Percentiles rank a stretch among this genome's conserved stretches.
phyloP scores from a whole-genome alignment of 2,113 vertebrate species.

The Mastomys coucha region DNA sequence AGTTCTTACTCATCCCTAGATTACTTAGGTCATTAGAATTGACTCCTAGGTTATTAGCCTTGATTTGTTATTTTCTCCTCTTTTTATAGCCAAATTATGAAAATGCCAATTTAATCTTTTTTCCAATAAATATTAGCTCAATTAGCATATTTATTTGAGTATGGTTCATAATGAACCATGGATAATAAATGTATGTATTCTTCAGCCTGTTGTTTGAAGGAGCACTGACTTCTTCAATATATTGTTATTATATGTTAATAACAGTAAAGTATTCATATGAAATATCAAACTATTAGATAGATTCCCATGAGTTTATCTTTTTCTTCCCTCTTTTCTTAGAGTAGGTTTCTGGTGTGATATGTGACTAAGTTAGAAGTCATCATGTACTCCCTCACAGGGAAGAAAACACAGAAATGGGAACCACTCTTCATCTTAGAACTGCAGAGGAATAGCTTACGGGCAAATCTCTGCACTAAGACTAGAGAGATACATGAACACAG shows the following conservation, averaged over 20 bases:
- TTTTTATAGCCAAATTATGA: background rate
- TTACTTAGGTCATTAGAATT: background rate
- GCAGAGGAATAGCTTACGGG: background rate
- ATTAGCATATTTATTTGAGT: background rate
- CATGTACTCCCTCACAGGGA: background rate
- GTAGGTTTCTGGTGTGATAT: background rate
- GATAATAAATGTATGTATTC: background rate
- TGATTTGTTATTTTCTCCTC: background rate
- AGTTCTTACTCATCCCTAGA: background rate
- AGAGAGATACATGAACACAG: background rate
- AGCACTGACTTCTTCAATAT: background rate
- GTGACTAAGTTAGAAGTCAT: background rate
- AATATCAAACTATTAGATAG: background rate
- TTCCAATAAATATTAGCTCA: background rate
- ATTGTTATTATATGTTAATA: background rate
- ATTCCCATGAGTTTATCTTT: background rate
- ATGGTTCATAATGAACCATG: background rate
- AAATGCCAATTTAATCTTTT: background rate
- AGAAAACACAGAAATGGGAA: background rate
- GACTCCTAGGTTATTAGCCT: background rate
- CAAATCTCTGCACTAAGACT: background rate
- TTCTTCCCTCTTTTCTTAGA: background rate
- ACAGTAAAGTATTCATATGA: background rate
- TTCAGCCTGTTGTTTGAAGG: background rate
- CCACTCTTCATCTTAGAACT: background rate